Base-by-base conservation (phyloP, 2,797 vertebrate species). In the Numenius phaeopus region DNA sequence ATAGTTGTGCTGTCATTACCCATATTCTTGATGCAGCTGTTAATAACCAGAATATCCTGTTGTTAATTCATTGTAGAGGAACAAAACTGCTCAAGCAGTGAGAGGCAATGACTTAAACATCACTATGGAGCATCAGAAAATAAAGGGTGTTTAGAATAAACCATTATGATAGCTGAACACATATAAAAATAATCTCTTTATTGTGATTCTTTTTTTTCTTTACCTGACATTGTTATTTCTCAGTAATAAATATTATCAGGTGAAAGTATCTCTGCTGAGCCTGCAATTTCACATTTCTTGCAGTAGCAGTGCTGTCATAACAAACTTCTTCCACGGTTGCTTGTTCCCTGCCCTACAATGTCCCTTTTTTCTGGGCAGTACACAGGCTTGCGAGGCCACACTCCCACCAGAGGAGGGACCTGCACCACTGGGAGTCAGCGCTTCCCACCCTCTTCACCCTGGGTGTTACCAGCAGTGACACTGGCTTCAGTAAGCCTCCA, bases 101-200 rank as follows among this genome's bases (percentile, higher is more conserved):
- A 85, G 57, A 80, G 19, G 24, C 54, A 87, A 65, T 27, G 39
- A 79, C 50, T 76, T 85, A 44, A 92, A 90, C 55, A 78, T 61
- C 49, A 47, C 65, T 69, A 5, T 18, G 32, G 17, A 73, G 39
- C 54, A 75, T 66, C 59, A 79, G 65, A 82, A 19, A 87, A 44
- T 26, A 69, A 92, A 49, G 8, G 18, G 14, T 58, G 72, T 58
- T 84, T 78, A 57, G 90, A 96, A 97, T 34, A 94, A 95, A 94
- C 55, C 83, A 93, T 77, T 83, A 59, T 86, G 66, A 94, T 93
- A 91, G 65, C 52, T 91, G 70, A 79, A 83, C 54, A 58, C 26
- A 44, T 93, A 94, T 83, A 86, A 94, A 88, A 97, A 90, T 67
- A 94, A 66, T 91, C 34, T 93, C 73, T 93, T 95, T 90, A 95